Evolutionary conservation across 2,797 vertebrate genomes (phyloP), one percentile per base, ranked within the genome.

Genomic region (Myotis myotis): DNA sequence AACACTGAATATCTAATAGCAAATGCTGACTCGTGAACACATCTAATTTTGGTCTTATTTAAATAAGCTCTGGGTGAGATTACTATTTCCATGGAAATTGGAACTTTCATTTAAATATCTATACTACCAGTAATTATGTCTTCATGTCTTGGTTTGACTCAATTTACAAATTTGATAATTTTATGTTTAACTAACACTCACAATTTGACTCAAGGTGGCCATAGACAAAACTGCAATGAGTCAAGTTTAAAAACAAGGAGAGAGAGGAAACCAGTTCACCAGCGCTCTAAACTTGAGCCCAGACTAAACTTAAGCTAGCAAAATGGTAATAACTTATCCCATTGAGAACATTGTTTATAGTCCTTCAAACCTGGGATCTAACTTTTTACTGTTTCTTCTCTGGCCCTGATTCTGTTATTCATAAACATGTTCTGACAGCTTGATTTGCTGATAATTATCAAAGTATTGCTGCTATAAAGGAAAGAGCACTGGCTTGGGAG

Each of bases 81-180:
- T 64, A 84, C n/a, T 68, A 76, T 91, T 96, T 88, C 49, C 44
- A 66, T 74, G 30, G 51, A 74, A 93, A 87, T 79, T 44, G 22
- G 12, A 87, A 68, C 20, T 62, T 55, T 88, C 10, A 68, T 85
- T 82, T 57, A 68, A 91, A 87, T 88, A 2, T 44, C n/a, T 81
- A 20, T 55, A 91, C 20, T 60, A 64, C n/a, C 8, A 64, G 80
- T 71, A 57, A 55, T 75, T 68, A 36, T 75, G 25, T 53, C 13
- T 80, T 74, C 41, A 62, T 53, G 55, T 84, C 28, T 87, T 96
- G 33, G 9, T 74, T 90, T 96, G 47, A 83, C 55, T 89, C 41
- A 85, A 28, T 66, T 93, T 87, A 47, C 19, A 79, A 66, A 90
- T 17, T 51, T 47, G 49, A 51, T 51, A 51, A 51, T 91, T 74